A percentile compares a stretch with the other conserved stretches of the same genome.
These are phyloP conservation scores for Troglohyphantes excavatus DNA, from an alignment of 2,888 invertebrate species.

Conservation along the genomic window DNA sequence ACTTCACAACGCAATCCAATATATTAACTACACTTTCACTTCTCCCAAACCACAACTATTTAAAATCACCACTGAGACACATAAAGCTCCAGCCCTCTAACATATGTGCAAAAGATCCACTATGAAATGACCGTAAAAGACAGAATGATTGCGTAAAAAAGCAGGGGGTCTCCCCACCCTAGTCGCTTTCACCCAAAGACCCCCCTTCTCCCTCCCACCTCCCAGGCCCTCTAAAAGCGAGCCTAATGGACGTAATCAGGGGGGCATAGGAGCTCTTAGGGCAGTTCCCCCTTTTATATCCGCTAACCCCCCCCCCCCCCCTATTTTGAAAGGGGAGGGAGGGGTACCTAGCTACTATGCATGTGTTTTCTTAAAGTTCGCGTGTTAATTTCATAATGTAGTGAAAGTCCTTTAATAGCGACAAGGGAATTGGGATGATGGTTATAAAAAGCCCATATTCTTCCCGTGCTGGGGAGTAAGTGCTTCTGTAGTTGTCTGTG, in stretches of 20 bases:
- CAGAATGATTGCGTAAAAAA: constrained; percentile 54
- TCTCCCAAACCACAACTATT: not conserved
- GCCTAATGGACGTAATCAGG: constrained; percentile 75
- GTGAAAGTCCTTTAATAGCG: constrained; percentile 65
- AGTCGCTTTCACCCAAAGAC: constrained; percentile 44
- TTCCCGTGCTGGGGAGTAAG: not conserved
- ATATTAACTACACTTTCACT: too few relatives aligned
- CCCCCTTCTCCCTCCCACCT: constrained; percentile 44
- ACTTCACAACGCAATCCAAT: too few relatives aligned
- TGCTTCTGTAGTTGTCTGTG: too few relatives aligned
- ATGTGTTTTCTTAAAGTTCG: constrained; percentile 73
- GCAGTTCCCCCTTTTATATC: constrained; percentile 13
- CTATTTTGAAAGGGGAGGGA: constrained; percentile 27
- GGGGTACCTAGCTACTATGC: constrained; percentile 30
- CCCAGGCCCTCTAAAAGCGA: constrained; percentile 72
- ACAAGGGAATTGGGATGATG: not conserved
- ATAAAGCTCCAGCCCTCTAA: not conserved
- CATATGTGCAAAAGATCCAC: constrained; percentile 30
- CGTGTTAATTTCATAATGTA: constrained; percentile 74
- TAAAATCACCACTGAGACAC: not conserved
- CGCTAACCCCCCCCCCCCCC: constrained; percentile 26
- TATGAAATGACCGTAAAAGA: constrained; percentile 58
- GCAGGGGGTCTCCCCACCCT: constrained; percentile 50
- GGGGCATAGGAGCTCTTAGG: constrained; percentile 66
- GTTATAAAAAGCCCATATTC: not conserved